Base-by-base conservation (phyloP, 2,888 invertebrate species). In the Parasteatoda lunata region DNA sequence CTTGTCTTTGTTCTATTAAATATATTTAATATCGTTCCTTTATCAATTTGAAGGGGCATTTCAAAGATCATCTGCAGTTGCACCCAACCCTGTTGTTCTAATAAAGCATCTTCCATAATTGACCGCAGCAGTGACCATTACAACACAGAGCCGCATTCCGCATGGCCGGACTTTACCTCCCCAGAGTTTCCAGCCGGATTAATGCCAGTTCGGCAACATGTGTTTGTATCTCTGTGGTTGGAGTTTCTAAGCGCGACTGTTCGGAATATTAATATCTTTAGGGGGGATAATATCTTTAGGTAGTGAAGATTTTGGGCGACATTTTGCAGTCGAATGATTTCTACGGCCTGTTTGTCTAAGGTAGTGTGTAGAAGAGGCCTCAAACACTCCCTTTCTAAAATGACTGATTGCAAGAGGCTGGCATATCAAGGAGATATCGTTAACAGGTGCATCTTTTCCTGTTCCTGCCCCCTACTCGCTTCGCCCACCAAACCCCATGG, bases 211-310 rank as follows among this genome's bases (percentile, higher is more conserved):
- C 73, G 54, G 73, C 52, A 54, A 54, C 52, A 73, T 45, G 73
- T 54, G 73, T 73, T 45, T 54, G 45, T 51, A 73, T 54, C 52
- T 13, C 45, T 15, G 54, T 45, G 9, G 54, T 54, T 45, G 54
- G 52, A 54, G 54, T 65, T 76, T 48, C 73, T 54, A 30, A 54
- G 47, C 65, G 48, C 51, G 77, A 66, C 77, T 15, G 71, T 51
- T 49, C 52, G 54, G 77, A 77, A 77, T 77, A 77, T 77, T 77
- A 77, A 77, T 77, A 68, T 45, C 11, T 15, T 49, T 47, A 47
- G 47, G 59, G n/a, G 59, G 7, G n/a, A n/a, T n/a, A n/a, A n/a
- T n/a, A n/a, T n/a, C n/a, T n/a, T n/a, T n/a, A n/a, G 59, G n/a
- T 7, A 9, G 59, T 13, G 7, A 59, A 59, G 59, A 59, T 68